phyloP scores from a whole-genome alignment of 2,888 invertebrate species.

The Troides oblongomaculatus region DNA sequence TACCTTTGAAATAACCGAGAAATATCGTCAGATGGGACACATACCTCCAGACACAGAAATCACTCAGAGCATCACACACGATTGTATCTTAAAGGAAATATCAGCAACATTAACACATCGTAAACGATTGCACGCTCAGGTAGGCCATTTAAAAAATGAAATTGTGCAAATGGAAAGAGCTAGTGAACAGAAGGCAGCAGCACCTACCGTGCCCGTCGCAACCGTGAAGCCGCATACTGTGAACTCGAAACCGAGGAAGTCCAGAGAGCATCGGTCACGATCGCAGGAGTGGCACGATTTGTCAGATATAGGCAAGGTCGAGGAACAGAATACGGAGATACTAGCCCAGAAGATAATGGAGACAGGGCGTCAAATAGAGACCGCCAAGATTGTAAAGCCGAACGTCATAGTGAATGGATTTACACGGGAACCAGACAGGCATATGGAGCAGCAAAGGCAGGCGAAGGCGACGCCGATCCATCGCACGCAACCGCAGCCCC shows the following conservation, averaged over 20 bases:
- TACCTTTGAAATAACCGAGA: constrained; percentile 87
- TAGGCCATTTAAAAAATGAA: constrained; percentile 88
- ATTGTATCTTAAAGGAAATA: constrained; percentile 92
- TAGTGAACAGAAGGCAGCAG: constrained; percentile 80
- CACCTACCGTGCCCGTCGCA: constrained; percentile 61
- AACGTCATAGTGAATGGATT: constrained; percentile 71
- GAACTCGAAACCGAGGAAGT: constrained; percentile 67
- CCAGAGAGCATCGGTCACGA: constrained; percentile 87
- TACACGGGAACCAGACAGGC: constrained; percentile 54
- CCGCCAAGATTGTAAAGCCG: constrained; percentile 82
- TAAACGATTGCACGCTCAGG: constrained; percentile 91
- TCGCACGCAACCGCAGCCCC: constrained; percentile 50
- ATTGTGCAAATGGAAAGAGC: constrained; percentile 86
- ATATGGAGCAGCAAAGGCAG: constrained; percentile 47
- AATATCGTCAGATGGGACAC: constrained; percentile 80
- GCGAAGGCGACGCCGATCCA: constrained; percentile 45
- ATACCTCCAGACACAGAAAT: constrained; percentile 79
- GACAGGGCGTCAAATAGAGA: constrained; percentile 93
- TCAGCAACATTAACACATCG: constrained; percentile 90
- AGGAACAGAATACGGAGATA: constrained; percentile 94
- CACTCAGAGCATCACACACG: constrained; percentile 86
- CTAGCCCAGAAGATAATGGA: constrained; percentile 94
- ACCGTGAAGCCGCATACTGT: constrained; percentile 70
- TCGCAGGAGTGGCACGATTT: constrained; percentile 96
- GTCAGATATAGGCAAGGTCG: constrained; percentile 93